Conservation (phyloP, 2,113 vertebrate genomes). For the Pachyramphus minor region DNA sequence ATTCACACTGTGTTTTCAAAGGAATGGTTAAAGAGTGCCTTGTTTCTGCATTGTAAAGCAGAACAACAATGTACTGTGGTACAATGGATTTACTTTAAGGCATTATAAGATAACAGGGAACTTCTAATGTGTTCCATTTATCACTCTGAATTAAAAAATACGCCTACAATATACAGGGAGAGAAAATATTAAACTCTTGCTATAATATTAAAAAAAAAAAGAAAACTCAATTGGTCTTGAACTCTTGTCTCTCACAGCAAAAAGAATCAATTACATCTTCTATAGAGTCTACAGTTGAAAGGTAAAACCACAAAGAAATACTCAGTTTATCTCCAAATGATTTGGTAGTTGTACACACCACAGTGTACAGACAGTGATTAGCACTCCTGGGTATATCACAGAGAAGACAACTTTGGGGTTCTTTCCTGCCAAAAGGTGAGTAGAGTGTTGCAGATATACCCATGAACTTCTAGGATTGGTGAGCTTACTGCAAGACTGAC, state of each 20-base stretch:
- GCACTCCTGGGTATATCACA: neutral
- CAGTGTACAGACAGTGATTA: neutral
- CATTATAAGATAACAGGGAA: neutral
- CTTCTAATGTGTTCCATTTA: neutral
- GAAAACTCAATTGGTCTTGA: neutral
- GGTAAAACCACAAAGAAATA: neutral
- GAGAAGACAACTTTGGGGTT: neutral
- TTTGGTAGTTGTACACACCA: neutral
- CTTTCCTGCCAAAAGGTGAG: neutral
- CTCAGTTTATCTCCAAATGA: neutral
- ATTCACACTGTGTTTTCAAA: neutral
- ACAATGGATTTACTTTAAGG: neutral
- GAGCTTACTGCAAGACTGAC: neutral
- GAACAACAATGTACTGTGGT: neutral
- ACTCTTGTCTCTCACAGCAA: neutral
- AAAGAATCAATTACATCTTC: neutral
- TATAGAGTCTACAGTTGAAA: neutral
- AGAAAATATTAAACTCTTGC: neutral
- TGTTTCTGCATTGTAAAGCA: neutral
- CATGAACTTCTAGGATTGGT: neutral
- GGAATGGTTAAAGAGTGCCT: neutral
- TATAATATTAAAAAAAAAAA: neutral
- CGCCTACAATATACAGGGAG: neutral
- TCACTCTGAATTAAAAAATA: conserved; percentile 14
- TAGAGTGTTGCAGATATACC: neutral